Base-by-base conservation (phyloP, 1,140 invertebrate genomes). In the Nasonia giraulti region DNA sequence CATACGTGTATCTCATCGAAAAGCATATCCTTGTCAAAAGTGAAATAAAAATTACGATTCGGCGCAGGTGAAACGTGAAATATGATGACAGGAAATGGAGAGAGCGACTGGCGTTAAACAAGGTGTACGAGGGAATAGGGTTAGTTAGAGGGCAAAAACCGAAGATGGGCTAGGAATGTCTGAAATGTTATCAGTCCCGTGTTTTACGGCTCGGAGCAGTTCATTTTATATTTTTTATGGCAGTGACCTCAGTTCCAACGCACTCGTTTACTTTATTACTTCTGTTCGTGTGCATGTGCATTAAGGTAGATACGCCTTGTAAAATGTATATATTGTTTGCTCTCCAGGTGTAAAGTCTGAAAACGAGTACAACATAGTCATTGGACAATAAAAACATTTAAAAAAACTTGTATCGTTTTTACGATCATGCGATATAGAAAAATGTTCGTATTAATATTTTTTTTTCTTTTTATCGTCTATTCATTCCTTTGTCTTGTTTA, bases 31-130 rank as follows among this genome's bases (percentile, higher is more conserved):
- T 66, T 80, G 27, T 82, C 55, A 74, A 80, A 31, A 6, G 55
- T 66, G 5, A 44, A 74, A 82, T 82, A 76, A 66, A 82, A 78
- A 50, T 78, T 11, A 78, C 27, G 76, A 78, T 82, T 55, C 47
- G 71, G 17, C 31, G 17, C 12, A 27, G 76, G 10, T 33, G 50
- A 47, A 50, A 31, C 27, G 76, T 50, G 76, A 62, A 78, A 78
- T 78, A 78, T 27, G 76, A 78, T 66, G 44, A 78, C 50, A 11
- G 76, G 20, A 62, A 78, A 78, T 62, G 14, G 27, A 33, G 55
- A 78, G 31, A 78, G 50, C n/a, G 76, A 0, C 23, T 12, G n/a
- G 7, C 23, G 44, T 55, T 23, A n/a, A 62, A 66, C 31, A 10
- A 33, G 50, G 76, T 23, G 33, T 12, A 4, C 31, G n/a, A 14